Evolutionary conservation across 2,888 invertebrate genomes (phyloP).

Genomic region (Thysanoteuthis rhombus): DNA sequence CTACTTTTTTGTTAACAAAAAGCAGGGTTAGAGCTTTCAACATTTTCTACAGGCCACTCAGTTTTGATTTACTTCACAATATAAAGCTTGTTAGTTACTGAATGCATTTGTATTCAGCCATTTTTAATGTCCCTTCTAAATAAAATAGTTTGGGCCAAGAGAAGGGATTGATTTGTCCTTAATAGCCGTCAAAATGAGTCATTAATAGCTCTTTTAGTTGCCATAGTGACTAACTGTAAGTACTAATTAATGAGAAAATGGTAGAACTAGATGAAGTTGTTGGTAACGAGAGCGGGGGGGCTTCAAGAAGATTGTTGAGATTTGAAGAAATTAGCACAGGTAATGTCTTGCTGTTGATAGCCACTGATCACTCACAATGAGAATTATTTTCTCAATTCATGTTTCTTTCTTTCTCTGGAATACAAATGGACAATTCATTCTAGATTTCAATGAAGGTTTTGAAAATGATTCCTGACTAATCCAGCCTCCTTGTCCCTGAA

Average conservation of each 20-base stretch:
- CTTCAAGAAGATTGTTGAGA: background rate
- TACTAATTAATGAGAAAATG: background rate
- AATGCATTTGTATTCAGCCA: background rate
- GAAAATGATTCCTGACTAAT: background rate
- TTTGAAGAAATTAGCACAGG: background rate
- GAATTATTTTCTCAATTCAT: background rate
- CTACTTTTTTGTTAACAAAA: no score
- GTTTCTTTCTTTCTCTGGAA: background rate
- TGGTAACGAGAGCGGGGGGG: background rate
- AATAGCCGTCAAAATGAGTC: background rate
- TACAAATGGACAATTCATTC: background rate
- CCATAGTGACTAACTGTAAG: background rate
- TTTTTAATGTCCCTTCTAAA: background rate
- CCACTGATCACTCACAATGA: background rate
- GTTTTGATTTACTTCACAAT: background rate
- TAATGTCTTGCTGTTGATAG: background rate
- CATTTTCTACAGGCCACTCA: background rate
- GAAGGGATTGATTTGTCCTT: background rate
- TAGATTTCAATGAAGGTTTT: background rate
- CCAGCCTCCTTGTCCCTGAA: no score
- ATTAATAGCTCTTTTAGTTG: background rate
- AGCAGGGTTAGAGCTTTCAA: no score
- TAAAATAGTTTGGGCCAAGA: background rate
- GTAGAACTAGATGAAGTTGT: background rate
- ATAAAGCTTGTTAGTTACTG: background rate